phyloP scores from a whole-genome alignment of 2,888 invertebrate species.

The Carabus problematicus region DNA sequence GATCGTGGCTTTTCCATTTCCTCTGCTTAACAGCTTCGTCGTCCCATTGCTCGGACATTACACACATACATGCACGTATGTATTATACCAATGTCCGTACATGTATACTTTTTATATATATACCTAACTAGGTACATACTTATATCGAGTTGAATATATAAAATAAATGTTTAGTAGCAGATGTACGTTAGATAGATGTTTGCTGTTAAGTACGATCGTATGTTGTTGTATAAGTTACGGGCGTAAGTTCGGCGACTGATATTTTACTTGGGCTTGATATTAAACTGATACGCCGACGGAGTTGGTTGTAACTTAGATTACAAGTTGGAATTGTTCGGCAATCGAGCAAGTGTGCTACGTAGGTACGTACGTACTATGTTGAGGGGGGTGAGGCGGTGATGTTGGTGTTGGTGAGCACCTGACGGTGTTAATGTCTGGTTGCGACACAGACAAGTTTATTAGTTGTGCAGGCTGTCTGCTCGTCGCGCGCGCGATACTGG shows the following conservation, averaged over 20 bases:
- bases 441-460: slow-evolving; percentile 39
- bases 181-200: too few relatives aligned
- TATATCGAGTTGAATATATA: slow-evolving; percentile 1
- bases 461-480: slow-evolving; percentile 36
- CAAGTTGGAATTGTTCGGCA: slow-evolving; percentile 39
- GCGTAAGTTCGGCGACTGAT: slow-evolving; percentile 29
- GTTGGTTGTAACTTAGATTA: slow-evolving; percentile 42
- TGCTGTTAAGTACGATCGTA: background rate
- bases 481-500: slow-evolving; percentile 34
- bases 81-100: background rate
- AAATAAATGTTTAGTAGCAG: too few relatives aligned
- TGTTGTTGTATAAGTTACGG: slow-evolving; percentile 36
- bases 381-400: too few relatives aligned
- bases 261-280: slow-evolving; percentile 35
- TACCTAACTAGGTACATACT: background rate
- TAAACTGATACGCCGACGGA: slow-evolving; percentile 42
- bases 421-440: background rate
- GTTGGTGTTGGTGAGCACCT: background rate
- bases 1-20: slow-evolving; percentile 46
- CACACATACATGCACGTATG: background rate
- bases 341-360: background rate
- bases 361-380: background rate
- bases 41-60: background rate
- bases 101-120: background rate
- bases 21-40: slow-evolving; percentile 43